phyloP scores from a whole-genome alignment of 2,113 vertebrate species.

The Corvus moneduloides region DNA sequence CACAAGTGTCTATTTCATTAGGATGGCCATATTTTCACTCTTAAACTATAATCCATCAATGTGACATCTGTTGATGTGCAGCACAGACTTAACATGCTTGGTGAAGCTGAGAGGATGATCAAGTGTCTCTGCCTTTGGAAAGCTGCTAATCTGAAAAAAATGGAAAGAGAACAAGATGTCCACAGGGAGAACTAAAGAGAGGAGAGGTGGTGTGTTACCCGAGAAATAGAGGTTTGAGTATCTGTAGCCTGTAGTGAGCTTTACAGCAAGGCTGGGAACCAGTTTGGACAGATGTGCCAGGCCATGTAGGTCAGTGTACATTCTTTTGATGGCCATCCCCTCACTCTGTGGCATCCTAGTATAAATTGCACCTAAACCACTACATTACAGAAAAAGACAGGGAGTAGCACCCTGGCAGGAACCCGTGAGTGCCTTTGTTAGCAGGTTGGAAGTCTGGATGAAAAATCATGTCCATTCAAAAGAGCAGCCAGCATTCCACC shows the following conservation, averaged over 20 bases:
- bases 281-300: neutral
- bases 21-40: neutral
- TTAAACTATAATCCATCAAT: neutral
- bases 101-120: neutral
- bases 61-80: neutral
- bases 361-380: neutral
- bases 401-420: neutral
- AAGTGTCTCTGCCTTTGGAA: neutral
- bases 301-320: neutral
- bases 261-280: neutral
- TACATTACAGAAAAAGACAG: neutral
- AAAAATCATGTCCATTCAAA: neutral
- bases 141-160: neutral
- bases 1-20: slow-evolving; percentile 2
- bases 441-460: neutral
- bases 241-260: neutral
- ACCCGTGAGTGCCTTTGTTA: neutral
- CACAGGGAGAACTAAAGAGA: neutral
- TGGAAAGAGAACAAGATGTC: neutral
- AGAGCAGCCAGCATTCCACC: neutral
- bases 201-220: neutral
- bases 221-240: neutral
- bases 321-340: neutral
- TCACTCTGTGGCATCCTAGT: neutral
- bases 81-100: neutral